These are phyloP conservation scores for Dugesia japonica DNA, from an alignment of 2,888 invertebrate species.

Conservation along the genomic window DNA sequence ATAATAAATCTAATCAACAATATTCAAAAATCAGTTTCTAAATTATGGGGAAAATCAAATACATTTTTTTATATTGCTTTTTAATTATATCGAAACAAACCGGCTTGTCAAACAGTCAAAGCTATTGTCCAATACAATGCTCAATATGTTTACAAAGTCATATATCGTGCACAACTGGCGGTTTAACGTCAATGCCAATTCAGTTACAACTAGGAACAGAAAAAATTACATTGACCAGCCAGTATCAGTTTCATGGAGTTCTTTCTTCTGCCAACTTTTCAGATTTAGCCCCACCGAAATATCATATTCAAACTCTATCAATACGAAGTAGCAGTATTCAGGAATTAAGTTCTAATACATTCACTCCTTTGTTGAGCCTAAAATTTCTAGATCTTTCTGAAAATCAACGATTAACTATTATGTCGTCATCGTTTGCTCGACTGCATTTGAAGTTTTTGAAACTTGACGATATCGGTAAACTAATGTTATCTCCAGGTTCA, in stretches of 20 bases:
- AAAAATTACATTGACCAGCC: not conserved
- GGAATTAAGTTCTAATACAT: not conserved
- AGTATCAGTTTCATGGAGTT: not conserved
- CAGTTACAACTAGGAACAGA: not conserved
- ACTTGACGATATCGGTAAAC: not conserved
- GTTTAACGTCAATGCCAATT: not conserved
- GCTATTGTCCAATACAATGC: not conserved
- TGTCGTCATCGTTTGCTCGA: not conserved
- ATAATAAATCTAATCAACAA: too few relatives aligned
- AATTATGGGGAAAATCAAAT: not conserved
- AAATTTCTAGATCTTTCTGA: not conserved
- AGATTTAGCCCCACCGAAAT: not conserved
- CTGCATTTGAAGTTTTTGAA: not conserved
- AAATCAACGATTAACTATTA: not conserved
- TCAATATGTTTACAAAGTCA: not conserved
- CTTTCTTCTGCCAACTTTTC: not conserved
- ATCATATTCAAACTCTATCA: not conserved
- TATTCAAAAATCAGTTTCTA: too few relatives aligned
- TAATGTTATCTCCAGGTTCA: not conserved
- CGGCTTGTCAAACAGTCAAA: not conserved
- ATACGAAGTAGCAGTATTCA: not conserved
- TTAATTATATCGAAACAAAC: not conserved
- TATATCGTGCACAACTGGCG: not conserved
- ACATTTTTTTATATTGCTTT: not conserved
- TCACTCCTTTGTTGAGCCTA: not conserved